phyloP scores from a whole-genome alignment of 1,140 invertebrate species.

The Polypedilum vanderplanki region DNA sequence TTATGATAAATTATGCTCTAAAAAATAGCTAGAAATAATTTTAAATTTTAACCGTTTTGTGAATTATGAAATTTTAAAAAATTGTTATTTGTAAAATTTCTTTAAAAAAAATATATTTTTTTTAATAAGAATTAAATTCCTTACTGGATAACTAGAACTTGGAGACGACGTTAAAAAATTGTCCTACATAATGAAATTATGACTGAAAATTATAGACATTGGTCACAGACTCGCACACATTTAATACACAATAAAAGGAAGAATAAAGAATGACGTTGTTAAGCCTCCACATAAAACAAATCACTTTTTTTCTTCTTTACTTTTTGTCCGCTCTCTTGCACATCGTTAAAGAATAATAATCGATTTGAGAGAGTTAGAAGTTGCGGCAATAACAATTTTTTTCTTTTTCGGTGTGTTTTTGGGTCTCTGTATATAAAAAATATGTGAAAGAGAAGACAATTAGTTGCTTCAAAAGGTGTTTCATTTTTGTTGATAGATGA shows the following conservation, averaged over 20 bases:
- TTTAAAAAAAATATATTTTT: too few relatives aligned
- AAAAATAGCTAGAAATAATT: too few relatives aligned
- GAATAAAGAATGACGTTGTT: slow-evolving; percentile 5
- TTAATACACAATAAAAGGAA: not conserved
- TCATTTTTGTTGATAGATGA: not conserved
- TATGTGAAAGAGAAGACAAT: not conserved
- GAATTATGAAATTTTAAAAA: too few relatives aligned
- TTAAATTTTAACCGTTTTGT: too few relatives aligned
- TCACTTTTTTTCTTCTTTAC: slow-evolving; percentile 3
- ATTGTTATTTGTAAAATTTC: too few relatives aligned
- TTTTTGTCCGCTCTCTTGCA: not conserved
- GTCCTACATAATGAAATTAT: not conserved
- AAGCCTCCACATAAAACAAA: not conserved
- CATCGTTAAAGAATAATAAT: not conserved
- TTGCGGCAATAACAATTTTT: not conserved
- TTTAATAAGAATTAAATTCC: too few relatives aligned
- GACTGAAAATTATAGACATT: not conserved
- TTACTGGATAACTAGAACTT: not conserved
- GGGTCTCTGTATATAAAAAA: too few relatives aligned
- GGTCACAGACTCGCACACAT: slow-evolving; percentile 2
- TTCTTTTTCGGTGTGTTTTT: not conserved
- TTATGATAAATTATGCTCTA: too few relatives aligned
- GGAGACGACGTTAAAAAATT: not conserved
- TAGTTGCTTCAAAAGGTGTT: slow-evolving; percentile 1
- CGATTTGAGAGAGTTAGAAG: not conserved